Percentiles rank a stretch among this genome's conserved stretches.
phyloP scores from a whole-genome alignment of 2,113 vertebrate genomes.

The Deroptyus accipitrinus region DNA sequence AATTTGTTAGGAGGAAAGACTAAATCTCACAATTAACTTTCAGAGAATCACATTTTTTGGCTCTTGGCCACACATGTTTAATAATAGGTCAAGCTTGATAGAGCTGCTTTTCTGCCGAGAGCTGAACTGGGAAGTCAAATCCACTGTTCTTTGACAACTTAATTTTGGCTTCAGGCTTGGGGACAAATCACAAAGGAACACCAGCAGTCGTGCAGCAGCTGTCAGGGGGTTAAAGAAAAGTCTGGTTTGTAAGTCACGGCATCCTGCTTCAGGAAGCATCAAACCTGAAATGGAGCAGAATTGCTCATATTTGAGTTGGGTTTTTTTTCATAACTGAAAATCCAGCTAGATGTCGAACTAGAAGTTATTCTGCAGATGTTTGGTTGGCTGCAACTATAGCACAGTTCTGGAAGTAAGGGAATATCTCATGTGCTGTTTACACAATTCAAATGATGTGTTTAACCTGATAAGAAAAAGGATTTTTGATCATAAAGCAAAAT shows the following conservation, averaged over 20 bases:
- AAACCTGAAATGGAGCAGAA: background rate
- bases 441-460: background rate
- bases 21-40: conserved; percentile 1
- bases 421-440: background rate
- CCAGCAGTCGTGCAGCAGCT: background rate
- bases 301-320: background rate
- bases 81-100: background rate
- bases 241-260: background rate
- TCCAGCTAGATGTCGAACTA: background rate
- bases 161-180: conserved; percentile 18
- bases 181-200: background rate
- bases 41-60: background rate
- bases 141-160: conserved; percentile 4
- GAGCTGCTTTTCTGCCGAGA: conserved; percentile 10
- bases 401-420: background rate
- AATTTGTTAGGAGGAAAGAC: background rate
- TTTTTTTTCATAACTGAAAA: background rate
- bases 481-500: conserved; percentile 24
- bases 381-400: background rate
- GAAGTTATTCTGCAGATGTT: conserved; percentile 6
- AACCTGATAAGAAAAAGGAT: background rate
- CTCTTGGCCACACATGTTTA: background rate
- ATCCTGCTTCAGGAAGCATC: background rate
- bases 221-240: background rate
- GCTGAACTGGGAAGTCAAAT: background rate